Conservation (phyloP, 1,140 invertebrate genomes). For the Glossosoma conforme region DNA sequence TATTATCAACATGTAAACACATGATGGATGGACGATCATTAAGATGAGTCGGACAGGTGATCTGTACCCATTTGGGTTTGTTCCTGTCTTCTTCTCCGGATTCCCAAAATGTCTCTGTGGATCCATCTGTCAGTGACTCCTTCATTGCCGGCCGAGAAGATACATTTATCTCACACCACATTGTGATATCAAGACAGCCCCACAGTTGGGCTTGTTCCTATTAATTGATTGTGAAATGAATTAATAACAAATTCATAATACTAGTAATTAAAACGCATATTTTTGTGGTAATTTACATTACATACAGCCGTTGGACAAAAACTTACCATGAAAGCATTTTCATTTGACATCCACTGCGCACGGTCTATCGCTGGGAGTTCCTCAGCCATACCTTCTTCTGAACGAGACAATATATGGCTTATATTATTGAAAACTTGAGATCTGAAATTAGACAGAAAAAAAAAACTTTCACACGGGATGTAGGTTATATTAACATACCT, state of each 20-base stretch:
- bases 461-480: no score
- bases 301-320: not conserved
- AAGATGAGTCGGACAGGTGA: conserved; percentile 43
- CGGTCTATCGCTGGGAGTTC: conserved; percentile 42
- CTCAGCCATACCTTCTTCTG: conserved; percentile 69
- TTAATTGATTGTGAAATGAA: not conserved
- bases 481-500: no score
- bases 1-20: conserved; percentile 90
- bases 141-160: conserved; percentile 93
- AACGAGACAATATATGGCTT: conserved; percentile 90
- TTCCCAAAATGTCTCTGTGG: conserved; percentile 99
- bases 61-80: conserved; percentile 70
- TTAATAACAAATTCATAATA: not conserved
- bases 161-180: conserved; percentile 73
- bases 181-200: conserved; percentile 56
- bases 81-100: conserved; percentile 95
- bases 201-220: conserved; percentile 12
- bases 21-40: conserved; percentile 62
- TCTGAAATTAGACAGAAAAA: conserved; percentile 37
- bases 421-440: conserved; percentile 95
- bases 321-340: not conserved
- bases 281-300: not conserved
- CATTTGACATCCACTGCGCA: not conserved
- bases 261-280: not conserved
- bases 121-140: conserved; percentile 85